These are phyloP conservation scores for Pocillopora damicornis DNA, from an alignment of 64 coral and sea anemone genomes.

Conservation along the genomic window DNA sequence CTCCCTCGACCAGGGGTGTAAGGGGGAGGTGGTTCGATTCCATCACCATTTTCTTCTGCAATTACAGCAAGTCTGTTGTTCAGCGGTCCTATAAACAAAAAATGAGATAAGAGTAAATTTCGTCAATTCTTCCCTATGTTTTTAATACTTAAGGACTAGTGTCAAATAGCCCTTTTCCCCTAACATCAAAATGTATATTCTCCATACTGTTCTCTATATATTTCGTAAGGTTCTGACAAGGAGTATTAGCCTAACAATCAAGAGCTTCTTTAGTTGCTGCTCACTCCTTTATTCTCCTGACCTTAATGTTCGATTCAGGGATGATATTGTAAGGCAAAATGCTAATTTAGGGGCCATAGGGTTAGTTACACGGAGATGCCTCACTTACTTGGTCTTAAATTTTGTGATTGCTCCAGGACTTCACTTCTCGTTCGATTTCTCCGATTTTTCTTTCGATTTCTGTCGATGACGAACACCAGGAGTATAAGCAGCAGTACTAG, in stretches of 20 bases:
- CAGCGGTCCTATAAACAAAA: constrained; percentile 53
- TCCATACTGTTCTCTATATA: no score
- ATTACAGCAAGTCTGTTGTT: constrained; percentile 74
- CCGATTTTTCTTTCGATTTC: constrained; percentile 74
- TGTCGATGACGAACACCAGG: constrained; percentile 62
- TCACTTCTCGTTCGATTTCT: constrained; percentile 51
- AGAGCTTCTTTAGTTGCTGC: no score
- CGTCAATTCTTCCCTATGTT: no score
- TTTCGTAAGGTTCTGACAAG: no score
- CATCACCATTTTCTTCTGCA: constrained; percentile 59
- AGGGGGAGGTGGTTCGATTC: constrained; percentile 81
- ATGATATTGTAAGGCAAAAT: no score
- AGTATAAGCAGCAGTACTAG: constrained; percentile 60
- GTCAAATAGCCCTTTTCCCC: no score
- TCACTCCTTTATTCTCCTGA: no score
- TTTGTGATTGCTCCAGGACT: constrained; percentile 53
- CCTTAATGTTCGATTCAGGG: no score
- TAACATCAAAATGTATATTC: no score
- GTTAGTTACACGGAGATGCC: neutral
- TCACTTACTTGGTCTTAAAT: constrained; percentile 13
- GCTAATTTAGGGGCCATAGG: no score
- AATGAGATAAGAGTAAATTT: neutral
- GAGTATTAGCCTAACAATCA: no score
- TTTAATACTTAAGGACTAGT: no score
- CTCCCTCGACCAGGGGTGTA: constrained; percentile 66